phyloP scores from a whole-genome alignment of 2,797 vertebrate species.

The Iguana delicatissima region DNA sequence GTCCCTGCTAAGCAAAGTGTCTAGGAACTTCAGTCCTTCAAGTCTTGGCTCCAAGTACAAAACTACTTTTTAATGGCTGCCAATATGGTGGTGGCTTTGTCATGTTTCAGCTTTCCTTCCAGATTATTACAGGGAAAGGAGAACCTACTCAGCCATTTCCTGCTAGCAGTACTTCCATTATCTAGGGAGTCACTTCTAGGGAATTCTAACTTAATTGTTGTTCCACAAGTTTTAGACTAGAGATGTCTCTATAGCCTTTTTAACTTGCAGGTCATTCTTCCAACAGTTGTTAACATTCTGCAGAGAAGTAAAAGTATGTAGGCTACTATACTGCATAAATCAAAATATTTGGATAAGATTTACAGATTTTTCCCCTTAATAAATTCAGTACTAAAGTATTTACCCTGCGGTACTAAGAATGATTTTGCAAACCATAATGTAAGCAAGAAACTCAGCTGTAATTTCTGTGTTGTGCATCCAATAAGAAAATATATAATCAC shows the following conservation, averaged over 20 bases:
- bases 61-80: no score
- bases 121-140: no score
- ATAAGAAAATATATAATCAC: slow-evolving; percentile 52
- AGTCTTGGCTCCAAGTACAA: no score
- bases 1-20: no score
- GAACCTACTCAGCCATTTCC: no score
- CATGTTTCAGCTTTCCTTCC: no score
- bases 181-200: not conserved
- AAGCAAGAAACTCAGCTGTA: slow-evolving; percentile 22
- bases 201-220: not conserved
- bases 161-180: not conserved
- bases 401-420: slow-evolving; percentile 38
- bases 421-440: slow-evolving; percentile 51
- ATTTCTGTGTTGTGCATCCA: slow-evolving; percentile 45
- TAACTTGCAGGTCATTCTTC: slow-evolving; percentile 33
- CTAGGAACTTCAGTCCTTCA: no score
- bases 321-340: slow-evolving; percentile 38
- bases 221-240: not conserved
- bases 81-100: no score
- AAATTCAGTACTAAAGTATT: slow-evolving; percentile 53
- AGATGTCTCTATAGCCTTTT: not conserved
- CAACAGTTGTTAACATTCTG: slow-evolving; percentile 14
- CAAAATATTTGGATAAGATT: slow-evolving; percentile 52
- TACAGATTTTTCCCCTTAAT: slow-evolving; percentile 44
- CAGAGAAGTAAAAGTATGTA: slow-evolving; percentile 25